A percentile compares a stretch with the other conserved stretches of the same genome.
Conservation (phyloP, 2,113 vertebrate species). For the Odocoileus virginianus region DNA sequence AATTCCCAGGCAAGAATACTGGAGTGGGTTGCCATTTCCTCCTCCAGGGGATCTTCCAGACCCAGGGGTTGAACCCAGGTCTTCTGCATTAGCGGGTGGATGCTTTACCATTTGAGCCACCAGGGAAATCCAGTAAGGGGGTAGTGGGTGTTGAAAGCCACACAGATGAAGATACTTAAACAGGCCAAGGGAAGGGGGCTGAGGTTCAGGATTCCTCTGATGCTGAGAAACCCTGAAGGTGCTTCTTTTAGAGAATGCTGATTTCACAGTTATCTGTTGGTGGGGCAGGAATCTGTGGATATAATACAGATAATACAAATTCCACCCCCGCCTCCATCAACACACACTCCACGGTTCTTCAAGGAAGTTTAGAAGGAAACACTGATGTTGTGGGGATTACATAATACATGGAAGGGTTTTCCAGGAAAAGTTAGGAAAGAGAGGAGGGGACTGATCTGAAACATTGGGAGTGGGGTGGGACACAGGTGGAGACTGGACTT, state of each 20-base stretch:
- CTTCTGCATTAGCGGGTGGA: neutral
- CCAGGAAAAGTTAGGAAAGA: neutral
- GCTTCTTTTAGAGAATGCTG: neutral
- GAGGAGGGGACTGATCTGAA: neutral
- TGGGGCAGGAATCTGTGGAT: neutral
- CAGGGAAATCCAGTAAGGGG: neutral
- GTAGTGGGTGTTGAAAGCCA: neutral
- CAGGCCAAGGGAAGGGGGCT: neutral
- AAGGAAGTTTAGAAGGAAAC: neutral
- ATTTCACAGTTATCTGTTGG: neutral
- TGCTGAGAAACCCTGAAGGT: neutral
- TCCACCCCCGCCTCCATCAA: fast-evolving
- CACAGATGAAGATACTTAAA: neutral
- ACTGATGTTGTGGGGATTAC: neutral
- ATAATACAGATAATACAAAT: neutral
- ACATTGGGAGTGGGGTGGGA: neutral
- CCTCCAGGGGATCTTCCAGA: neutral
- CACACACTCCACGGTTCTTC: neutral
- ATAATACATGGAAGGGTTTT: neutral
- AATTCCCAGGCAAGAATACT: neutral
- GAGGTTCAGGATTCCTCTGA: neutral
- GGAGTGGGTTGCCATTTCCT: neutral
- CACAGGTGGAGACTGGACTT: neutral
- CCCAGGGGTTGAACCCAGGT: neutral
- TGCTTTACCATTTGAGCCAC: neutral